A percentile compares a stretch with the other conserved stretches of the same genome.
These are phyloP conservation scores for Drosophila limbata DNA, from an alignment of 2,888 invertebrate species.

Conservation along the genomic window DNA sequence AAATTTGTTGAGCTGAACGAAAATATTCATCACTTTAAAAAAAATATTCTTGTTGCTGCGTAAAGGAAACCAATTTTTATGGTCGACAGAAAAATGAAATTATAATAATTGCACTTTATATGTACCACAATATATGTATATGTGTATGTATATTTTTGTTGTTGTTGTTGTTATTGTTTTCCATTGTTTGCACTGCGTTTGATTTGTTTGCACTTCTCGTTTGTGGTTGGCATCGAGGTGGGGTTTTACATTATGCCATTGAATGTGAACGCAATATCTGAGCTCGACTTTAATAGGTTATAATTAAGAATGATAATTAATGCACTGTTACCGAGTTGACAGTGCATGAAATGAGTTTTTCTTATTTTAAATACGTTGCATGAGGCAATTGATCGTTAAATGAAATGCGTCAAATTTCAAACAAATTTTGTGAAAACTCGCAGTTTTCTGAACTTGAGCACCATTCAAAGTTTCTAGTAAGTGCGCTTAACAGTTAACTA, in stretches of 20 bases:
- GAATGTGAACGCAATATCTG: constrained; percentile 24
- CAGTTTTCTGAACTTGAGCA: constrained; percentile 7
- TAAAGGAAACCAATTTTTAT: constrained; percentile 56
- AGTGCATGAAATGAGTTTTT: constrained; percentile 34
- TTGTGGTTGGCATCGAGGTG: constrained; percentile 14
- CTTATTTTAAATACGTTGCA: constrained; percentile 13
- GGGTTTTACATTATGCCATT: constrained; percentile 10
- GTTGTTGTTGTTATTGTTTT: constrained; percentile 37
- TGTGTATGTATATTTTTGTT: constrained; percentile 31
- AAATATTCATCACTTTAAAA: constrained; percentile 31
- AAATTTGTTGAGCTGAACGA: constrained; percentile 7
- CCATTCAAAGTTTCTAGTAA: constrained; percentile 4
- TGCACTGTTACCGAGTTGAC: constrained; percentile 33
- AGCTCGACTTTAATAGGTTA: constrained; percentile 59
- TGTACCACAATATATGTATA: not conserved
- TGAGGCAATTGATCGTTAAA: constrained; percentile 8
- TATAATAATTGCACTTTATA: constrained; percentile 68
- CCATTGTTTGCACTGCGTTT: constrained; percentile 61
- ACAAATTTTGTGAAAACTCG: constrained; percentile 19
- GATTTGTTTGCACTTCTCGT: constrained; percentile 64
- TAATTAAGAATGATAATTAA: constrained; percentile 66
- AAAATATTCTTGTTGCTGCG: constrained; percentile 16
- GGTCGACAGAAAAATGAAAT: constrained; percentile 68
- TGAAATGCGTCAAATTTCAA: constrained; percentile 8
- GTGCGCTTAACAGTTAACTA: constrained; percentile 30